Conservation (phyloP, 1,140 invertebrate species). For the Eriocheir sinensis region DNA sequence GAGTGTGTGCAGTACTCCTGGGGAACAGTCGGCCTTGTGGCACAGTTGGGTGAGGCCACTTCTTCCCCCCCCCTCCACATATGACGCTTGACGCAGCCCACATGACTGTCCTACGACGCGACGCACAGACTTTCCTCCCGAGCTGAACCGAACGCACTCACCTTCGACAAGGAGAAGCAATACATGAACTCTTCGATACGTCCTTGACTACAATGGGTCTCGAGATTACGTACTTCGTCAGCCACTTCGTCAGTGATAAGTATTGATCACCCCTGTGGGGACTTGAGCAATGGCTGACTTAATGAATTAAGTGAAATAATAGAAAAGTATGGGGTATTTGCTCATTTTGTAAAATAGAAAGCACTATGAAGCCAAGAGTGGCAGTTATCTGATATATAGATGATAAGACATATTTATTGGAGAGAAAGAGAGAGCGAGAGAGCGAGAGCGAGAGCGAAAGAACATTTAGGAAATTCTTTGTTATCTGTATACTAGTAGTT, state of each 20-base stretch:
- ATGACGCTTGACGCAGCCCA: neutral
- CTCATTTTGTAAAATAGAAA: constrained; percentile 76
- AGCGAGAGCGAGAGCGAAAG: constrained; percentile 31
- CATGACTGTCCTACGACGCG: neutral
- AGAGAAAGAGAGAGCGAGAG: constrained; percentile 47
- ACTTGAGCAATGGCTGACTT: neutral
- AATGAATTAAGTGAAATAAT: constrained; percentile 14
- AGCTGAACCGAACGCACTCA: neutral
- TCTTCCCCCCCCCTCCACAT: no score
- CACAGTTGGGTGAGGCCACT: neutral
- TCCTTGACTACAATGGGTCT: constrained; percentile 27
- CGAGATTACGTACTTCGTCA: neutral
- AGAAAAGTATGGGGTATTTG: constrained; percentile 45
- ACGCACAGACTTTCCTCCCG: constrained; percentile 1
- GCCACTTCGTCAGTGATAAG: neutral
- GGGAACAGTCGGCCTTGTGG: constrained; percentile 19
- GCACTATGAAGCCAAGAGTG: constrained; percentile 56
- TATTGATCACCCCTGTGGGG: neutral
- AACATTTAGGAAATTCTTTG: constrained; percentile 59
- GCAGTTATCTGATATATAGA: constrained; percentile 69
- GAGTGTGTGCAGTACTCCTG: constrained; percentile 13
- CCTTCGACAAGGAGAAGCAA: constrained; percentile 67
- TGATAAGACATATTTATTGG: constrained; percentile 69
- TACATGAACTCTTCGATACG: constrained; percentile 55
- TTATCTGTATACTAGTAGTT: constrained; percentile 66